phyloP scores from a whole-genome alignment of 2,113 vertebrate genomes.

The Willisornis vidua region DNA sequence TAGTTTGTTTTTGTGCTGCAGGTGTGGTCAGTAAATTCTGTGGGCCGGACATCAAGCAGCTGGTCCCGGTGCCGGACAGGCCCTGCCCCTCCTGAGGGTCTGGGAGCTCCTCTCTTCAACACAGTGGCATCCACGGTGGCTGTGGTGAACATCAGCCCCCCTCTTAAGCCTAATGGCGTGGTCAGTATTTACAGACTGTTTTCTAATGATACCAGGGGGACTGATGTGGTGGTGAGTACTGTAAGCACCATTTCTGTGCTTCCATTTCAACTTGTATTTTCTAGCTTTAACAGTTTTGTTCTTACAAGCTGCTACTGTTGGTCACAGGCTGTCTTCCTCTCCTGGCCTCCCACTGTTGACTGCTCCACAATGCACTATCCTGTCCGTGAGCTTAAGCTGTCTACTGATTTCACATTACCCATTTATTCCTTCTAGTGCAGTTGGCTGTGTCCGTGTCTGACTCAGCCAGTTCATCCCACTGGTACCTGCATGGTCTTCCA shows the following conservation, averaged over 20 bases:
- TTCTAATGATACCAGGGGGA: slow-evolving; percentile 71
- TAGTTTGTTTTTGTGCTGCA: slow-evolving; percentile 36
- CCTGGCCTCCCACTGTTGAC: background rate
- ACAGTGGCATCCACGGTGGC: slow-evolving; percentile 81
- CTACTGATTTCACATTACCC: background rate
- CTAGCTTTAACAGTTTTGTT: background rate
- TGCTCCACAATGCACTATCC: background rate
- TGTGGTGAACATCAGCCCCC: slow-evolving; percentile 82
- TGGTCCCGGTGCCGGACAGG: slow-evolving; percentile 84
- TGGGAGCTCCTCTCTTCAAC: slow-evolving; percentile 77
- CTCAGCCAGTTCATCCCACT: background rate
- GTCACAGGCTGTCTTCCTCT: background rate
- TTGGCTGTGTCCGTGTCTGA: background rate
- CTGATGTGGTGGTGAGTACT: slow-evolving; percentile 78
- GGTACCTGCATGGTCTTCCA: background rate
- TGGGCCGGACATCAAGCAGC: slow-evolving; percentile 76
- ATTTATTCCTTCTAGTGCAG: background rate
- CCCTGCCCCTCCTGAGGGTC: slow-evolving; percentile 86
- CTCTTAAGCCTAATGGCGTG: slow-evolving; percentile 82
- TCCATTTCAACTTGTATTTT: background rate
- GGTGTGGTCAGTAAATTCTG: slow-evolving; percentile 89
- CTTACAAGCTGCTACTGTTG: background rate
- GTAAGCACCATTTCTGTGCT: background rate
- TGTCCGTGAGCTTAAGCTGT: background rate
- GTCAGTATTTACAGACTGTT: slow-evolving; percentile 89